phyloP scores from a whole-genome alignment of 2,888 invertebrate genomes.

The Cheilosia variabilis region DNA sequence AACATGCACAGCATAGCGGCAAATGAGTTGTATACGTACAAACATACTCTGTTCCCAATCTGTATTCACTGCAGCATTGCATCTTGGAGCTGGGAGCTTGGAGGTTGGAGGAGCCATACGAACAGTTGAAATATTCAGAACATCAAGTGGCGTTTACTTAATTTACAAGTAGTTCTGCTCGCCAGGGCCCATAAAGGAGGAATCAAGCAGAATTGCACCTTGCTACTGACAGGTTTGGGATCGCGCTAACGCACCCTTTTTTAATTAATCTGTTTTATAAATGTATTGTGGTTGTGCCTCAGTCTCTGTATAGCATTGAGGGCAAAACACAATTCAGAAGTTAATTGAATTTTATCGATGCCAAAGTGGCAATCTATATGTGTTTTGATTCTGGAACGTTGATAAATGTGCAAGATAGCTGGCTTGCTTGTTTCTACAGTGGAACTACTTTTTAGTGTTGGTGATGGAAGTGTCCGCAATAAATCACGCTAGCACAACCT shows the following conservation, averaged over 20 bases:
- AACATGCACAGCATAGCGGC: slow-evolving; percentile 13
- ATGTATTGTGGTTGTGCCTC: not conserved
- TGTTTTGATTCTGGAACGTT: not conserved
- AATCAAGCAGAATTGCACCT: slow-evolving; percentile 28
- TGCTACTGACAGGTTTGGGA: slow-evolving; percentile 48
- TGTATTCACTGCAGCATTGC: not conserved
- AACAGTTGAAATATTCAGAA: slow-evolving; percentile 43
- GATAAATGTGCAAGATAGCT: not conserved
- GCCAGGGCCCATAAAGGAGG: slow-evolving; percentile 15
- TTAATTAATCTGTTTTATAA: slow-evolving; percentile 68
- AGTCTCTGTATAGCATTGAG: not conserved
- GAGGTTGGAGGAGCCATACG: slow-evolving; percentile 4
- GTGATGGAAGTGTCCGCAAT: not conserved
- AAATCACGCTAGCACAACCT: not conserved
- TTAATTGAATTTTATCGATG: slow-evolving; percentile 69
- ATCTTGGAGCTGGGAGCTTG: not conserved
- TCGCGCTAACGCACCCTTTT: slow-evolving; percentile 42
- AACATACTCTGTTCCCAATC: not conserved
- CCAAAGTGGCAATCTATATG: slow-evolving; percentile 42
- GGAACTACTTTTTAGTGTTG: not conserved
- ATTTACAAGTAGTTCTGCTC: slow-evolving; percentile 53
- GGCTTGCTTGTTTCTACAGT: not conserved
- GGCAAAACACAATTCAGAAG: slow-evolving; percentile 47
- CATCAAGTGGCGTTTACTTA: slow-evolving; percentile 66
- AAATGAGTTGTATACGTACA: slow-evolving; percentile 27